phyloP scores from a whole-genome alignment of 37 sponge, comb jelly and placozoan genomes.

The Spongilla lacustris region DNA sequence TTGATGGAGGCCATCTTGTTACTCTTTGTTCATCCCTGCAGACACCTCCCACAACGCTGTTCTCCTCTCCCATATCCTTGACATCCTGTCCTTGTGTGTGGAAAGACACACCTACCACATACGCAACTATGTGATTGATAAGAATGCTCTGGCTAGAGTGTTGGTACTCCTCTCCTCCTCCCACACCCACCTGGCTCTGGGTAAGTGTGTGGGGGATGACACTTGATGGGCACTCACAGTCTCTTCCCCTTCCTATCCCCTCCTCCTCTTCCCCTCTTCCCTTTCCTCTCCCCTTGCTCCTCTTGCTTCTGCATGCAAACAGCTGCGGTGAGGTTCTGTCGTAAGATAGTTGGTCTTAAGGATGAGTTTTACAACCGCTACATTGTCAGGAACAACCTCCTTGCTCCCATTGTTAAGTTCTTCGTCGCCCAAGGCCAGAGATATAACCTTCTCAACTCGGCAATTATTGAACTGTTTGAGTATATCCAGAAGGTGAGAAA shows the following conservation, averaged over 20 bases:
- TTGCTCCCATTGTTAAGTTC: slow-evolving; percentile 79
- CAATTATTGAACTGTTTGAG: slow-evolving; percentile 92
- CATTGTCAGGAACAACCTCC: slow-evolving; percentile 83
- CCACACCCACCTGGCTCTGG: slow-evolving; percentile 82
- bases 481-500: slow-evolving; percentile 79
- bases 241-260: background rate
- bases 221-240: background rate
- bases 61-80: slow-evolving; percentile 88
- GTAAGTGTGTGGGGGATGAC: slow-evolving; percentile 36
- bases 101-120: slow-evolving; percentile 93
- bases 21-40: background rate
- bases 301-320: slow-evolving; percentile 59
- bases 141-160: slow-evolving; percentile 88
- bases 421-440: slow-evolving; percentile 80
- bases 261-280: slow-evolving; percentile 17
- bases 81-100: slow-evolving; percentile 93
- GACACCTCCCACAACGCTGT: slow-evolving; percentile 82
- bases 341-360: slow-evolving; percentile 92
- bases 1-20: too few species aligned
- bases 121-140: slow-evolving; percentile 91
- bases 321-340: slow-evolving; percentile 89
- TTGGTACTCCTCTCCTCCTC: slow-evolving; percentile 83
- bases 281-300: slow-evolving; percentile 44
- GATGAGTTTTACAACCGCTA: slow-evolving; percentile 96
- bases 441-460: slow-evolving; percentile 97